Base-by-base conservation (phyloP, 2,888 invertebrate species). In the Microplitis manilae region DNA sequence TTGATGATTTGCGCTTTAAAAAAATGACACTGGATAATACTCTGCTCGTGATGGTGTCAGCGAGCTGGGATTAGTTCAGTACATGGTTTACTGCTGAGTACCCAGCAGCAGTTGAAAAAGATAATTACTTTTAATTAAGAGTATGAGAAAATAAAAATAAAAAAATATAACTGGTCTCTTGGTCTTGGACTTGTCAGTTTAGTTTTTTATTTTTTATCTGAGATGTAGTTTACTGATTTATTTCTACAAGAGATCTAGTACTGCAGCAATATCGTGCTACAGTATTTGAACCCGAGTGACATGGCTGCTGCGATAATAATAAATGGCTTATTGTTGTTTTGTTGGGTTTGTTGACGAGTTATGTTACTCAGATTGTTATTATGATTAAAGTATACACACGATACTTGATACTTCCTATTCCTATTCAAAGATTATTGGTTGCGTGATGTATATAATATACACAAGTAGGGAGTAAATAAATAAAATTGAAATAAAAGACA, bases 41-140 rank as follows among this genome's bases (percentile, higher is more conserved):
- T 13, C 50, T 13, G 50, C 50, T 50, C 50, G 50, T 38, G 65
- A 20, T 65, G 30, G 20, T 65, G 65, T 65, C 20, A 30, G 17
- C 7, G 30, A 30, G 30, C 62, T 7, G 6, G 30, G 40, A 72
- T 72, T 39, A 64, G 41, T 8, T 20, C 4, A 41, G 15, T 17
- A 40, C 41, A 61, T 59, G 71, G 65, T 67, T 72, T 41, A n/a
- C 68, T 68, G 69, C 64, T 77, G 30, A 61, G 69, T 50, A 79
- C 79, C 79, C 79, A 79, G 40, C 80, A 81, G 80, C 80, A 79
- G 80, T 77, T 79, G 62, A 77, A 72, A 71, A 68, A 75, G 67
- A 78, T 71, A 80, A 78, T 79, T 79, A 79, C 78, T 71, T 69
- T 78, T 78, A 77, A 79, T 81, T 81, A 77, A 78, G 78, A 77